These are phyloP conservation scores for Elephas maximus DNA, from an alignment of 2,113 vertebrate genomes.

Conservation along the genomic window DNA sequence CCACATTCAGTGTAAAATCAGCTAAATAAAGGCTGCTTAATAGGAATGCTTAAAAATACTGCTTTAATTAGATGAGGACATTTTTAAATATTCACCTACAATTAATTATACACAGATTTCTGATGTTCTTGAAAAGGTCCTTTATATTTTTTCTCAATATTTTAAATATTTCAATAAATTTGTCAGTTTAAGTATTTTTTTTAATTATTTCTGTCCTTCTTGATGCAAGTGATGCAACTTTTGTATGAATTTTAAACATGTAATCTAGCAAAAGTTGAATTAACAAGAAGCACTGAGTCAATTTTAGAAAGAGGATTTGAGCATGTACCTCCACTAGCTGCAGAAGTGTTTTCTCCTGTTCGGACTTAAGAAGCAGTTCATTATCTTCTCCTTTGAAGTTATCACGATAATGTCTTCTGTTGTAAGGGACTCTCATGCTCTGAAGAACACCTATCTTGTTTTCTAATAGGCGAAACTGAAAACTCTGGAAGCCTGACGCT, in stretches of 20 bases:
- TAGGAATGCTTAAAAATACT: not conserved
- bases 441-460: slow-evolving; percentile 97
- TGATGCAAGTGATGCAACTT: not conserved
- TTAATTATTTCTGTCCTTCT: not conserved
- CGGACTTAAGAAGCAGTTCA: slow-evolving; percentile 91
- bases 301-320: not conserved
- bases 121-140: not conserved
- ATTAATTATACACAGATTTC: not conserved
- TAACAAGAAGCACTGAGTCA: rapidly evolving
- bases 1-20: not conserved
- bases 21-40: slow-evolving; percentile 22
- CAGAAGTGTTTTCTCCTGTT: slow-evolving; percentile 93
- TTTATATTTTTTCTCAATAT: slow-evolving; percentile 18
- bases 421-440: slow-evolving; percentile 95
- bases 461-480: slow-evolving; percentile 97
- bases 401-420: slow-evolving; percentile 95
- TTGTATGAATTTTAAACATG: not conserved
- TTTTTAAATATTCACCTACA: not conserved
- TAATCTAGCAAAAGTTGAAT: not conserved
- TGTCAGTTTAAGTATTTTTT: slow-evolving; percentile 11
- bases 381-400: slow-evolving; percentile 94
- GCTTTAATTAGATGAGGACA: not conserved
- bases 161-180: slow-evolving; percentile 26
- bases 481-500: slow-evolving; percentile 97
- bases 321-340: slow-evolving; percentile 94